Evolutionary conservation across 2,888 invertebrate species (phyloP).

Genomic region (Amblyteles armatorius): DNA sequence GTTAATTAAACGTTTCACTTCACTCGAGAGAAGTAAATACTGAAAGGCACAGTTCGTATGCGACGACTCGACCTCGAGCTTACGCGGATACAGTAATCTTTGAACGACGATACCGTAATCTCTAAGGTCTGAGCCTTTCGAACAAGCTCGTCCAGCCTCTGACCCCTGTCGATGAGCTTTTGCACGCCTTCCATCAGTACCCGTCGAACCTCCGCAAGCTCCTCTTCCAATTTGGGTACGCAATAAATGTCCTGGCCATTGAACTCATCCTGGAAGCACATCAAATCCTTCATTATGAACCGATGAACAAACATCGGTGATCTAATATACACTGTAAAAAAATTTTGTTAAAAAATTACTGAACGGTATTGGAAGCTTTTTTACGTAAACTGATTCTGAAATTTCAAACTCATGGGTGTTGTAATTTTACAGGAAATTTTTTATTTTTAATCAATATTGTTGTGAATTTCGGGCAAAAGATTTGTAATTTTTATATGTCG

Average conservation of each 20-base stretch:
- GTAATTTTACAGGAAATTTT: no score
- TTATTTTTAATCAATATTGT: no score
- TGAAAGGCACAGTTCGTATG: neutral
- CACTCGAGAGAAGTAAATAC: neutral
- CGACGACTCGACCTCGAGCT: neutral
- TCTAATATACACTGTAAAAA: no score
- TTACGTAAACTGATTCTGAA: no score
- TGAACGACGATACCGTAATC: conserved; percentile 73
- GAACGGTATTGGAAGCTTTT: no score
- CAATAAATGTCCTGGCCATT: conserved; percentile 67
- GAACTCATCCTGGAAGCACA: conserved; percentile 69
- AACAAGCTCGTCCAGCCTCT: conserved; percentile 77
- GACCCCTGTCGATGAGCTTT: conserved; percentile 76
- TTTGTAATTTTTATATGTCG: neutral
- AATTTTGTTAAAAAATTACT: no score
- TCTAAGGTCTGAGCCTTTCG: conserved; percentile 76
- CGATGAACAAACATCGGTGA: no score
- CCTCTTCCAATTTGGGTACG: conserved; percentile 71
- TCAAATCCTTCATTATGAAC: no score
- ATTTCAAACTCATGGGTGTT: no score
- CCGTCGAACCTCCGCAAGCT: conserved; percentile 74
- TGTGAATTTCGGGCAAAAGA: no score
- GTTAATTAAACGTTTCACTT: neutral
- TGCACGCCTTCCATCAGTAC: conserved; percentile 76
- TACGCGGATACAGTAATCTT: neutral